Base-by-base conservation (phyloP, 2,113 vertebrate species). In the Cyanoderma ruficeps region DNA sequence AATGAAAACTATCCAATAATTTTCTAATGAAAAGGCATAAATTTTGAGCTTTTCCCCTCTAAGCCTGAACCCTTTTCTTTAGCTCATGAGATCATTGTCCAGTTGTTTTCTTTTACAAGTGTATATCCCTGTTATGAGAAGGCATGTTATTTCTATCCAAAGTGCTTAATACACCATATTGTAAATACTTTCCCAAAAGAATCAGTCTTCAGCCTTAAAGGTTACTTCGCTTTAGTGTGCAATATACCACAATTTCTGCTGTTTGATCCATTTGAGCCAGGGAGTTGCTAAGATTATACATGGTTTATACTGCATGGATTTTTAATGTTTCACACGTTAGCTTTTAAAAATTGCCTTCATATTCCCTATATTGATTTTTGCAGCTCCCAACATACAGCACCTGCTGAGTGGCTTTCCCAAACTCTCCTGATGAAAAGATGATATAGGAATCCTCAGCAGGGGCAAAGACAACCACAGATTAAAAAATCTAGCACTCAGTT, bases 271-370 rank as follows among this genome's bases (percentile, higher is more conserved):
- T 89, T 44, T 85, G 61, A 97, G 95, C 90, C 47, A 12, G 25
- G 87, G 76, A 89, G 82, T 85, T 47, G 78, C 69, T 75, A n/a
- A 94, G 53, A 78, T 88, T 96, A 71, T 88, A 47, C 79, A 90
- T 83, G 79, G 91, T 96, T 97, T 93, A 72, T 89, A 87, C 52
- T 67, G 67, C 81, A 91, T 75, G 83, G 75, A 89, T 83, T 93
- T 95, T 97, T 97, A 91, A 95, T 95, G 81, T 89, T 93, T 95
- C 92, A 90, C 87, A 95, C 77, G 60, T 96, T 97, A 96, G 46
- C 65, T 92, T 85, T 96, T 94, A 59, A 96, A 96, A 76, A 89
- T 78, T 95, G 75, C 61, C 83, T 96, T 96, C 76, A 70, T 84
- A 71, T 75, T 70, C 57, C 72, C 46, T 56, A 4, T 89, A 94